Base-by-base conservation (phyloP, 2,888 invertebrate species). In the Microplitis manilae region DNA sequence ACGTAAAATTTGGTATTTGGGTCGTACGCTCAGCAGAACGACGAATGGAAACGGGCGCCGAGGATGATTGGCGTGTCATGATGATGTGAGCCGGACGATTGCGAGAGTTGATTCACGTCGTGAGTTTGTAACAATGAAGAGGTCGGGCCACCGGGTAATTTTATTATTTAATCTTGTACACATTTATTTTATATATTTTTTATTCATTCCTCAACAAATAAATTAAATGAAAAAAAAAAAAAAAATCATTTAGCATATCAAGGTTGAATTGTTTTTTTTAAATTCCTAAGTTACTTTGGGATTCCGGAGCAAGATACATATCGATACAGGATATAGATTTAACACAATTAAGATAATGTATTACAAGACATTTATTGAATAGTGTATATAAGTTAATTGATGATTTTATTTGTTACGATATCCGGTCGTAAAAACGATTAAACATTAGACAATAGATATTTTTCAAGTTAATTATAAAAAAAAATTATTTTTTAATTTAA, bases 61-160 rank as follows among this genome's bases (percentile, higher is more conserved):
- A 77, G 82, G 85, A 84, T 83, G 85, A 85, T 85, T 85, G 84
- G 82, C 83, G 84, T 83, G 84, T 85, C 82, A 82, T 81, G 50
- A 50, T 50, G 50, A 50, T 50, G 50, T 50, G 79, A 83, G 84
- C 83, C 82, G 80, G 81, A 79, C 80, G 81, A 83, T 84, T 85
- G 84, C 85, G 83, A 83, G 85, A 85, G 80, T 50, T 75, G 70
- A 73, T 73, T 65, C 73, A 71, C 74, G 77, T 77, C 70, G 70
- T 73, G 73, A 77, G 73, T 73, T 77, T 40, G 73, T 73, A 74
- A 77, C 77, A 77, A 77, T 77, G 73, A 77, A 74, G 77, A 73
- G 77, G 77, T 77, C 77, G 77, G 70, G 77, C 73, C 70, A 77
- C 77, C 70, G 70, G 77, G 77, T 69, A 73, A 65, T 59, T 40